Evolutionary conservation across 2,113 vertebrate genomes (phyloP), one percentile per base, ranked within the genome.

Genomic region (Athene cunicularia): DNA sequence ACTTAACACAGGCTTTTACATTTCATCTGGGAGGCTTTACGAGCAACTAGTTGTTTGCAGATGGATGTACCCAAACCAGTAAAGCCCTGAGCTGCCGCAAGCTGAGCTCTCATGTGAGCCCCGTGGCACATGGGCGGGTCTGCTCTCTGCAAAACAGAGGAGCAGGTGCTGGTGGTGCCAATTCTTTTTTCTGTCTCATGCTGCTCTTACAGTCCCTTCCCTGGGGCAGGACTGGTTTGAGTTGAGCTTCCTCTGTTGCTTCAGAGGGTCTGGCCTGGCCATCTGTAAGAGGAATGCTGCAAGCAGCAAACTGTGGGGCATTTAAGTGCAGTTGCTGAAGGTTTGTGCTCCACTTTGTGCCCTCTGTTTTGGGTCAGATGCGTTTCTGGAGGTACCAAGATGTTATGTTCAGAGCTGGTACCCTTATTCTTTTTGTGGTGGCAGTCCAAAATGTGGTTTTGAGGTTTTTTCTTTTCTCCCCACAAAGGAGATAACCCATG

Each of bases 61-160:
- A 43, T 20, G 16, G 26, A 33, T 11, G 3, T 37, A 41, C 28
- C 17, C 43, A 59, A 87, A n/a, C 0, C 47, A 47, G 9, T 18
- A 9, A 58, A 35, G 53, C 27, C 6, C 24, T 80, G 32, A 63
- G 47, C 45, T 37, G 39, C 45, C 0, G 0, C 4, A 8, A 39
- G 5, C 70, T 16, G 43, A 73, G 37, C 30, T 68, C 53, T 39
- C 0, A 1, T 11, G 68, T 41, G 55, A 90, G 28, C n/a, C 14
- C n/a, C 0, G 1, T 8, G 64, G 23, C 20, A 21, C 26, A 0
- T 2, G 32, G 37, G 47, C 3, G 22, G 33, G 27, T 49, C 37
- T 77, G 90, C 50, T 67, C 62, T 5, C 35, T 53, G 53, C 37
- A 68, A 39, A 75, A n/a, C n/a, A 33, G 37, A 86, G 41, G 16